Conservation (phyloP, 2,888 invertebrate species). For the Apotomis capreana region DNA sequence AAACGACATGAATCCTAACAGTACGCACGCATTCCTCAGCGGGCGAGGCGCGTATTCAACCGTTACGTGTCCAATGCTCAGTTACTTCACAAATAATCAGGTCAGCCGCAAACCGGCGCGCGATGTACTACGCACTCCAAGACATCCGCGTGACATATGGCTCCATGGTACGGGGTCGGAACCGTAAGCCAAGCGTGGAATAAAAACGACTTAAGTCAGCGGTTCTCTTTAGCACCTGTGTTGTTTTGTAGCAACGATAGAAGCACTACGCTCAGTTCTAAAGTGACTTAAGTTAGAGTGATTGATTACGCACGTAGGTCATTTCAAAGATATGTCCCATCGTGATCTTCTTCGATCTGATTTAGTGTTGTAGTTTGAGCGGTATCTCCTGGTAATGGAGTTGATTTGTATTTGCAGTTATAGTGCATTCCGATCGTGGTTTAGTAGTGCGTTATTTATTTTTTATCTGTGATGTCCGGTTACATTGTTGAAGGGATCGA, state of each 20-base stretch:
- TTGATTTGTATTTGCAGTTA: background rate
- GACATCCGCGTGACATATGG: conserved; percentile 55
- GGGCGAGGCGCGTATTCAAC: conserved; percentile 61
- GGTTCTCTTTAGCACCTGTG: background rate
- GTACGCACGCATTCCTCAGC: conserved; percentile 41
- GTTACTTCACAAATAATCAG: conserved; percentile 65
- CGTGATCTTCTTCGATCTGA: background rate
- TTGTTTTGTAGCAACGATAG: background rate
- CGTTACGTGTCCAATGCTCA: conserved; percentile 72
- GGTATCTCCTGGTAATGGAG: background rate
- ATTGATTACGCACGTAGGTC: no score
- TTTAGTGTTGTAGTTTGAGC: background rate
- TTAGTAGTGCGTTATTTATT: background rate
- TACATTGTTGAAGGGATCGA: background rate
- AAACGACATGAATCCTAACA: background rate
- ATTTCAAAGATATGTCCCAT: no score
- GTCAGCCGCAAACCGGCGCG: conserved; percentile 53
- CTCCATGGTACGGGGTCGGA: conserved; percentile 49
- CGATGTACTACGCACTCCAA: conserved; percentile 60
- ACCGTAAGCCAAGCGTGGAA: background rate
- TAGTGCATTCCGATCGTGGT: background rate
- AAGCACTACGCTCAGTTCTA: background rate
- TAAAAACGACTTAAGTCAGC: background rate
- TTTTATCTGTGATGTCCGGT: background rate
- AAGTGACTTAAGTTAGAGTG: no score